These are phyloP conservation scores for Petrosia ficiformis DNA, from an alignment of 37 sponge, comb jelly and placozoan species.

Conservation along the genomic window DNA sequence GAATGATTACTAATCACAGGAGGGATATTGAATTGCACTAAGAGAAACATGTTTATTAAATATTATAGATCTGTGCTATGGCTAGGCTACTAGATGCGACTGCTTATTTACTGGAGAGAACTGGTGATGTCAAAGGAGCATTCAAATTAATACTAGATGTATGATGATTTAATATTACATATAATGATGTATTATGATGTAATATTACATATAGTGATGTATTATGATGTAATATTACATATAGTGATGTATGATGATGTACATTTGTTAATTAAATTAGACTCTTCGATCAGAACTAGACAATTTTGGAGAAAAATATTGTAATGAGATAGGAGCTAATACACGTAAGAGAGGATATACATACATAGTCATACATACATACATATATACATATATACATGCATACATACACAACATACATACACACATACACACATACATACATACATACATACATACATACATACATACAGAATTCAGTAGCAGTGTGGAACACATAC, in stretches of 20 bases:
- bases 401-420: no score
- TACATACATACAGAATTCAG: no score
- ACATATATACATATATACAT: no score
- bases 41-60: background rate
- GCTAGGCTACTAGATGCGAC: slow-evolving; percentile 60
- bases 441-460: no score
- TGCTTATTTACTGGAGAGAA: slow-evolving; percentile 73
- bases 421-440: no score
- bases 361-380: no score
- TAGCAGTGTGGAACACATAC: background rate
- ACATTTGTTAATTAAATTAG: slow-evolving; percentile 11
- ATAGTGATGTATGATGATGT: no score
- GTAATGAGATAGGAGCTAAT: background rate
- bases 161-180: background rate
- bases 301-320: background rate
- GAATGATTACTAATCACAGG: no score
- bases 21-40: background rate
- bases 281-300: slow-evolving; percentile 8
- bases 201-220: no score
- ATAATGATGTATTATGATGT: no score
- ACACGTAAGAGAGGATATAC: no score
- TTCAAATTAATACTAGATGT: slow-evolving; percentile 71
- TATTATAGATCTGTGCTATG: slow-evolving; percentile 39
- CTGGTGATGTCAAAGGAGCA: slow-evolving; percentile 78
- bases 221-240: background rate